phyloP scores from a whole-genome alignment of 2,113 vertebrate species.

The Bufo gargarizans region DNA sequence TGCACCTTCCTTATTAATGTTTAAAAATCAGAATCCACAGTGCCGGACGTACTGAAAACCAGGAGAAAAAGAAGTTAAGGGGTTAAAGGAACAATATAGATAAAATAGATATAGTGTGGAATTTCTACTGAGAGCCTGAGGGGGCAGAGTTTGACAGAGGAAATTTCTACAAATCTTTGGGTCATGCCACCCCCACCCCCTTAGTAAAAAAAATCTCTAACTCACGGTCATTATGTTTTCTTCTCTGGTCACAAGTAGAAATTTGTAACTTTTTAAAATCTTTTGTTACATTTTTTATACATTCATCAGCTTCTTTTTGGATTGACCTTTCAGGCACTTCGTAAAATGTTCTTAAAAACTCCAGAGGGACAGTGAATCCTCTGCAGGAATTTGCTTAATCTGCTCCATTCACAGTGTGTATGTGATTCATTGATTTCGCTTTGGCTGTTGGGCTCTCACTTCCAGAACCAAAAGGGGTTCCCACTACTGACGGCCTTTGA shows the following conservation, averaged over 20 bases:
- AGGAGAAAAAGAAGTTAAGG: too few relatives aligned
- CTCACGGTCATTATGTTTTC: too few relatives aligned
- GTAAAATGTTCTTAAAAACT: slow-evolving; percentile 36
- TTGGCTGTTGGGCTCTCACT: slow-evolving; percentile 26
- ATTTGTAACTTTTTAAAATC: background rate
- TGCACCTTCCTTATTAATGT: too few relatives aligned
- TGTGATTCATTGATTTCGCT: slow-evolving; percentile 46
- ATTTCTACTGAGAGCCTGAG: too few relatives aligned
- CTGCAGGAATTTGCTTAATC: slow-evolving; percentile 31
- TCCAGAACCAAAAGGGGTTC: slow-evolving; percentile 22
- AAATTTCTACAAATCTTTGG: too few relatives aligned
- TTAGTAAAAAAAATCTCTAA: too few relatives aligned
- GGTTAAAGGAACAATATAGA: too few relatives aligned
- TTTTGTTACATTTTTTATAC: background rate
- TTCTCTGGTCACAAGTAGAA: background rate
- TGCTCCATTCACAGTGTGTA: background rate
- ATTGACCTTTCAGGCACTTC: slow-evolving; percentile 42
- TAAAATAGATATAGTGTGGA: too few relatives aligned
- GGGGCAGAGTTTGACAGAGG: too few relatives aligned
- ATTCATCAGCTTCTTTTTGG: background rate
- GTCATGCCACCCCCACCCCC: too few relatives aligned
- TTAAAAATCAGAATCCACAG: too few relatives aligned
- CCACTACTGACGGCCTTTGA: slow-evolving; percentile 20
- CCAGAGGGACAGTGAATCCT: slow-evolving; percentile 17
- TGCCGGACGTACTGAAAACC: too few relatives aligned